Conservation (phyloP, 2,888 invertebrate species). For the Harpalus rufipes region DNA sequence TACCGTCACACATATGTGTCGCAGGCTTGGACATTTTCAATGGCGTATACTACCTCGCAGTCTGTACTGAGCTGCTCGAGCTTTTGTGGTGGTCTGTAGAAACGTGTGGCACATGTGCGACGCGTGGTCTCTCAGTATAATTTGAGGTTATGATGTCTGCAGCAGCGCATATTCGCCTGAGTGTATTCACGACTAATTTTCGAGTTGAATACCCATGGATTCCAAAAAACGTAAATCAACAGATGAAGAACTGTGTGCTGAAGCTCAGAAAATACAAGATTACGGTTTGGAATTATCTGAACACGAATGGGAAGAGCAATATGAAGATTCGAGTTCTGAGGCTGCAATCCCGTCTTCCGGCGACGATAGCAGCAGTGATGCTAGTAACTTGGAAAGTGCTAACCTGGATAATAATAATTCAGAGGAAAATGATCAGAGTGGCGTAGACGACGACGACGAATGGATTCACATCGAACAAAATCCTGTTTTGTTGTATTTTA, state of each 20-base stretch:
- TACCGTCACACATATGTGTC: constrained; percentile 34
- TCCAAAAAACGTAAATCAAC: constrained; percentile 3
- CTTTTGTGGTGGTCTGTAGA: constrained; percentile 23
- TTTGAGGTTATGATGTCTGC: constrained; percentile 17
- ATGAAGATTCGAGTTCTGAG: constrained; percentile 32
- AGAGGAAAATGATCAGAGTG: constrained; percentile 21
- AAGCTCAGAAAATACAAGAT: constrained; percentile 30
- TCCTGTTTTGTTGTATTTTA: constrained; percentile 22
- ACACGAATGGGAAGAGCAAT: constrained; percentile 25
- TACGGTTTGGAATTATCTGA: constrained; percentile 29
- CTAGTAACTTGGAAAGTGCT: constrained; percentile 24
- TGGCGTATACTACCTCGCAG: constrained; percentile 13
- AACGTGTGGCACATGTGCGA: constrained; percentile 10
- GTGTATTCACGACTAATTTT: constrained; percentile 41
- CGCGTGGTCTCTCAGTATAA: constrained; percentile 5
- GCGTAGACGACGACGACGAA: constrained; percentile 20
- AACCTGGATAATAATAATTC: constrained; percentile 31
- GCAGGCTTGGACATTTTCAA: neutral
- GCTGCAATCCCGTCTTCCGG: constrained; percentile 30
- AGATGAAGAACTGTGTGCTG: constrained; percentile 27
- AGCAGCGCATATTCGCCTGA: constrained; percentile 3
- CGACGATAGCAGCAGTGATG: constrained; percentile 31
- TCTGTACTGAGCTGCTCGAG: constrained; percentile 18
- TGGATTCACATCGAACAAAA: constrained; percentile 17
- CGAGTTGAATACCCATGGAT: neutral